Conservation (phyloP, 2,113 vertebrate genomes). For the Gymnobelideus leadbeateri region DNA sequence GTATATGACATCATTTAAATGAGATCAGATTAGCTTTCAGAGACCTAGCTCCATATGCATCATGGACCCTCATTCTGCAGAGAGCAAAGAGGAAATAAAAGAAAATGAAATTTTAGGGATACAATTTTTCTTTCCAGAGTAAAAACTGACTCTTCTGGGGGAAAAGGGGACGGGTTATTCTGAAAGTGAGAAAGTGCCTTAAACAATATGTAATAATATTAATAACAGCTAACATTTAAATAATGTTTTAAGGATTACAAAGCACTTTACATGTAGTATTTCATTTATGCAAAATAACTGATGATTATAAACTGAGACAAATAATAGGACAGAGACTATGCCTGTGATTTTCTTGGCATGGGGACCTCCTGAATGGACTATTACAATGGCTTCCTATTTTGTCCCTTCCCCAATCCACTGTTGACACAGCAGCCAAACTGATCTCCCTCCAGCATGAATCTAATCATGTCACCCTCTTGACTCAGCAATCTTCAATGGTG, state of each 20-base stretch:
- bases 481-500: background rate
- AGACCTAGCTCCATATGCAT: constrained; percentile 22
- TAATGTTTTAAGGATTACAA: background rate
- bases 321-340: background rate
- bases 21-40: constrained; percentile 35
- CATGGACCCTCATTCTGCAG: constrained; percentile 42
- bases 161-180: background rate
- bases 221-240: background rate
- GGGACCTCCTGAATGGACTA: background rate
- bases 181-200: background rate
- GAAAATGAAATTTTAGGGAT: background rate
- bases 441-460: background rate
- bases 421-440: background rate
- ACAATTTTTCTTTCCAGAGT: background rate
- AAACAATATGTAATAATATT: background rate
- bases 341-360: background rate
- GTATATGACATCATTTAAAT: constrained; percentile 48
- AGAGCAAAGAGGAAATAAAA: background rate
- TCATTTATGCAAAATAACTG: background rate
- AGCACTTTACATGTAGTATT: background rate
- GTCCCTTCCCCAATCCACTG: background rate
- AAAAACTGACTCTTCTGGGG: background rate
- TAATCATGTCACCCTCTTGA: background rate
- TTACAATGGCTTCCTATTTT: background rate
- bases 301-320: background rate